Evolutionary conservation across 2,888 invertebrate genomes (phyloP).

Genomic region (Alsophila aescularia): DNA sequence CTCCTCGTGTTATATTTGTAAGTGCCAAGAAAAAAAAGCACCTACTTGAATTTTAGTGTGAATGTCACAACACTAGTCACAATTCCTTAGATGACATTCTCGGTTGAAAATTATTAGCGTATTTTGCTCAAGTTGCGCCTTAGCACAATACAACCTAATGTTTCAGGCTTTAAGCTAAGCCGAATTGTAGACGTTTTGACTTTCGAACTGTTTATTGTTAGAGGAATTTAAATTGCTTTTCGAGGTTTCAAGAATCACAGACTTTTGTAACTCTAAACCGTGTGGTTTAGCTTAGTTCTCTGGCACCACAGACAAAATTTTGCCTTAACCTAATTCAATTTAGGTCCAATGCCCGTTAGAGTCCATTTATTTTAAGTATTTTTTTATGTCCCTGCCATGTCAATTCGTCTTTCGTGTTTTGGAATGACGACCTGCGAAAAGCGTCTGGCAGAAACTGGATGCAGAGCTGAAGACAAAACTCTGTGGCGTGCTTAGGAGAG

Average conservation of each 20-base stretch:
- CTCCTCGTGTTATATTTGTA: too few relatives aligned
- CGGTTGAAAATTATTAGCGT: background rate
- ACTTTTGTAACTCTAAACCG: background rate
- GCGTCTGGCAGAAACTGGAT: too few relatives aligned
- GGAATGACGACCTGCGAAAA: too few relatives aligned
- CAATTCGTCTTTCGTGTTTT: too few relatives aligned
- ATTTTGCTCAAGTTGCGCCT: background rate
- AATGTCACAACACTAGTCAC: background rate
- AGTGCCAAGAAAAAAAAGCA: too few relatives aligned
- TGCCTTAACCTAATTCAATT: too few relatives aligned
- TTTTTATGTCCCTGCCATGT: too few relatives aligned
- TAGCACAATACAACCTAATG: background rate
- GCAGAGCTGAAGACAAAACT: too few relatives aligned
- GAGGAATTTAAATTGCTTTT: slow-evolving; percentile 3
- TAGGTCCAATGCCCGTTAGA: too few relatives aligned
- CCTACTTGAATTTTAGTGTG: background rate
- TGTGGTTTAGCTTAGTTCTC: background rate
- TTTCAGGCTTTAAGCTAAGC: background rate
- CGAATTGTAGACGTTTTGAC: background rate
- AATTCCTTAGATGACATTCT: background rate
- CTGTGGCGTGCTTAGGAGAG: too few relatives aligned
- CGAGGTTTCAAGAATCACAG: background rate
- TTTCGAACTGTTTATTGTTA: background rate
- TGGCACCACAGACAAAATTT: background rate
- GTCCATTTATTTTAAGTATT: too few relatives aligned